These are phyloP conservation scores for Zosterops borbonicus DNA, from an alignment of 2,113 vertebrate species.

Conservation along the genomic window DNA sequence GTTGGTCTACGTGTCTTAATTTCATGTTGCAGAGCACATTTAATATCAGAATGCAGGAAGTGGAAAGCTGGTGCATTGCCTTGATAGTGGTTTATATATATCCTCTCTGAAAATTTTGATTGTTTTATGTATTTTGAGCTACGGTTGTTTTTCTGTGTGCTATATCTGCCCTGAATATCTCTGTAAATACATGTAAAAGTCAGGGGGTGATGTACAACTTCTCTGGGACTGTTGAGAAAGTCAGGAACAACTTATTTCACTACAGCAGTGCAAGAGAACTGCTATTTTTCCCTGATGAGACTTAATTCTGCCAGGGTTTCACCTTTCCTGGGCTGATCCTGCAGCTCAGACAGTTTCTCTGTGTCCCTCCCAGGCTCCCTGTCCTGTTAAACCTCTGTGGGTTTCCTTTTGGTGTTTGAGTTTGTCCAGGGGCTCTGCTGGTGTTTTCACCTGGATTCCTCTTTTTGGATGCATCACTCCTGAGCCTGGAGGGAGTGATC, in stretches of 20 bases:
- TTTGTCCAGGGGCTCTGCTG: neutral
- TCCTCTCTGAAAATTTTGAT: neutral
- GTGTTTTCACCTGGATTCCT: neutral
- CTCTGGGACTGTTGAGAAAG: neutral
- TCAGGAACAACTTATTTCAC: neutral
- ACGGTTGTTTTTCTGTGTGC: neutral
- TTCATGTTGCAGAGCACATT: neutral
- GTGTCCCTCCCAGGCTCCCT: neutral
- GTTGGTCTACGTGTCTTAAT: neutral
- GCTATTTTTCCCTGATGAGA: neutral
- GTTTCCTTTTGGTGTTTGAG: neutral
- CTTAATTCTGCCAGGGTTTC: neutral
- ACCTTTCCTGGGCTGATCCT: neutral
- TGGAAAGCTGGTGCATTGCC: neutral
- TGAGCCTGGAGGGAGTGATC: neutral
- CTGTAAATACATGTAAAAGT: neutral
- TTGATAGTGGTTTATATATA: neutral
- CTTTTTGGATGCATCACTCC: neutral
- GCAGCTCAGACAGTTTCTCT: neutral
- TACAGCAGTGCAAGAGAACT: neutral
- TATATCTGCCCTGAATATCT: neutral
- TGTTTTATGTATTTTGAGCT: neutral
- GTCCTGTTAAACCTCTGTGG: neutral
- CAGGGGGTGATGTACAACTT: neutral
- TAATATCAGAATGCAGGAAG: neutral